phyloP scores from a whole-genome alignment of 1,140 invertebrate genomes.

The Zaprionus nigranus region DNA sequence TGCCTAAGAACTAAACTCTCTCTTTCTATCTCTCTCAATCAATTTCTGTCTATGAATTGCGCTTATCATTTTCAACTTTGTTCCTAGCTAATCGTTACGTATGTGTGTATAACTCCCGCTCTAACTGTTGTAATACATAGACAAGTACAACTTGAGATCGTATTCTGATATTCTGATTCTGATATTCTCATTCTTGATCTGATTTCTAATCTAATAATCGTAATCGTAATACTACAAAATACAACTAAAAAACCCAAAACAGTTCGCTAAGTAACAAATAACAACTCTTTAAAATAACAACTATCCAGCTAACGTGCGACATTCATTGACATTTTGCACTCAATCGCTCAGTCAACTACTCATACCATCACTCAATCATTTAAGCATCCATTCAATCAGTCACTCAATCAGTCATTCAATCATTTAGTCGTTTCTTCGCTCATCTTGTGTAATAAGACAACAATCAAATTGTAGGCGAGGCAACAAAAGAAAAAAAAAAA shows the following conservation, averaged over 20 bases:
- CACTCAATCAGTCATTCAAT: slow-evolving; percentile 35
- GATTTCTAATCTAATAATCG: slow-evolving; percentile 14
- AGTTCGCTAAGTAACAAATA: background rate
- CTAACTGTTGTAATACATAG: slow-evolving; percentile 71
- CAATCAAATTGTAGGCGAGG: slow-evolving; percentile 28
- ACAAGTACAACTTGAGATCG: slow-evolving; percentile 51
- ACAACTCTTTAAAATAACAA: background rate
- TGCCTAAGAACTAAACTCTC: slow-evolving; percentile 2
- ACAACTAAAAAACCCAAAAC: background rate
- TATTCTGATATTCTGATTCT: slow-evolving; percentile 35
- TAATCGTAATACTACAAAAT: slow-evolving; percentile 9
- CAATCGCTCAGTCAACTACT: background rate
- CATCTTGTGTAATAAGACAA: slow-evolving; percentile 36
- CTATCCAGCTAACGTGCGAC: slow-evolving; percentile 2
- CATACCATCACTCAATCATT: slow-evolving; percentile 21
- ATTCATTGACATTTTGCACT: slow-evolving; percentile 1
- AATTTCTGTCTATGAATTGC: slow-evolving; percentile 40
- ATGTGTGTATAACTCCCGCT: slow-evolving; percentile 59
- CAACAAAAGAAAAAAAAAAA: slow-evolving; percentile 25
- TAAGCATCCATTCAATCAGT: slow-evolving; percentile 34
- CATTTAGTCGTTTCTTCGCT: slow-evolving; percentile 30
- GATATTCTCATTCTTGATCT: slow-evolving; percentile 18
- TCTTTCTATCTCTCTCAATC: slow-evolving; percentile 8
- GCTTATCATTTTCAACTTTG: slow-evolving; percentile 63
- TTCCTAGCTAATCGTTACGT: slow-evolving; percentile 68